Conservation (phyloP, 2,888 invertebrate genomes). For the Nomada ferruginata region DNA sequence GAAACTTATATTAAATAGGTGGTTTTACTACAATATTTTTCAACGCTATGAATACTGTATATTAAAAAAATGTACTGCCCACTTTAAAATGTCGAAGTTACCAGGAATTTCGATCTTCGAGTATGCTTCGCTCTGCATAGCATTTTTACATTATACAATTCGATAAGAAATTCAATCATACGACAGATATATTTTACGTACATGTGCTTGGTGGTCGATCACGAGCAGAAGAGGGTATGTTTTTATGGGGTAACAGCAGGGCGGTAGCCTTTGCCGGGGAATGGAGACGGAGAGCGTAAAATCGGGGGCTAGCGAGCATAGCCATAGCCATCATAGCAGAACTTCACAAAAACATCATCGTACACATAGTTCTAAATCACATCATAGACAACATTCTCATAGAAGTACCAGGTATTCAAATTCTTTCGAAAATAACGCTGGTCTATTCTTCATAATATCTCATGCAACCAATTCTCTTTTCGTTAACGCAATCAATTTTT, state of each 20-base stretch:
- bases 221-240: slow-evolving; percentile 75
- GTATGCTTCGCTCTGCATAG: slow-evolving; percentile 38
- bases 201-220: slow-evolving; percentile 57
- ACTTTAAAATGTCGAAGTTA: slow-evolving; percentile 34
- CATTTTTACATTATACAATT: slow-evolving; percentile 23
- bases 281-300: slow-evolving; percentile 98
- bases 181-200: slow-evolving; percentile 44
- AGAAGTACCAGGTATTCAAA: slow-evolving; percentile 87
- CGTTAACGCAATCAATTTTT: background rate
- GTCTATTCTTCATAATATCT: background rate
- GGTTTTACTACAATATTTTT: slow-evolving; percentile 8
- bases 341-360: slow-evolving; percentile 80
- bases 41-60: slow-evolving; percentile 15
- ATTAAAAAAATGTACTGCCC: background rate
- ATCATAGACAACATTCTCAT: slow-evolving; percentile 88
- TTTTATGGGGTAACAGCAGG: slow-evolving; percentile 84
- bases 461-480: background rate
- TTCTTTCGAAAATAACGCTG: background rate
- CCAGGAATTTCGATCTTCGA: slow-evolving; percentile 29
- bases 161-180: slow-evolving; percentile 23
- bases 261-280: slow-evolving; percentile 83
- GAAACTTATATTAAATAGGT: slow-evolving; percentile 39
- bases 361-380: slow-evolving; percentile 82
- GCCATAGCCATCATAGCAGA: slow-evolving; percentile 86
- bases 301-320: slow-evolving; percentile 92